These are phyloP conservation scores for Ennomos erosarius DNA, from an alignment of 2,888 invertebrate species.

Conservation along the genomic window DNA sequence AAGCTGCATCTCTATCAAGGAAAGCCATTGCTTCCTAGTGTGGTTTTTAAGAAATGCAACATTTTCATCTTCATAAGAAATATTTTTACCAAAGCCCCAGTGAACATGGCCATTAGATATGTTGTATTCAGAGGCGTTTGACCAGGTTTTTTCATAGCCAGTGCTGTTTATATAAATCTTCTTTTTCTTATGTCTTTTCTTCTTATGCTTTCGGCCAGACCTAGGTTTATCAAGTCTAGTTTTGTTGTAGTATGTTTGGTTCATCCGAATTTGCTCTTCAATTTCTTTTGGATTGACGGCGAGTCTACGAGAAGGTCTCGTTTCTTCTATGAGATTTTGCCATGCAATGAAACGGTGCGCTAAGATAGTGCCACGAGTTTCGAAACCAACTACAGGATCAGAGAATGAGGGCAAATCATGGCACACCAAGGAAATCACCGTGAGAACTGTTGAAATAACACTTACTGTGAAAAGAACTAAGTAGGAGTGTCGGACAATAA, in stretches of 20 bases:
- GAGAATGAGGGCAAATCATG: conserved; percentile 90
- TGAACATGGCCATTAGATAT: conserved; percentile 75
- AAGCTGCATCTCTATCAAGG: conserved; percentile 84
- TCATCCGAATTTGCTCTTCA: conserved; percentile 81
- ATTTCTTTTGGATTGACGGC: conserved; percentile 90
- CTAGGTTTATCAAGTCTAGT: conserved; percentile 61
- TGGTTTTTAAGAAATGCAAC: conserved; percentile 80
- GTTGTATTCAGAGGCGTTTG: conserved; percentile 56
- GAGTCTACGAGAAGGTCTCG: conserved; percentile 88
- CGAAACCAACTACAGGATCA: conserved; percentile 96
- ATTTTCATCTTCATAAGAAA: conserved; percentile 83
- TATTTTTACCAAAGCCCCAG: conserved; percentile 86
- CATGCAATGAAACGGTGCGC: conserved; percentile 93
- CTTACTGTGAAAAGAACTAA: conserved; percentile 70
- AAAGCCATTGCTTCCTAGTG: conserved; percentile 86
- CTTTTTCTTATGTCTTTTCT: conserved; percentile 67
- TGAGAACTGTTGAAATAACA: conserved; percentile 69
- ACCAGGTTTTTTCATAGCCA: conserved; percentile 60
- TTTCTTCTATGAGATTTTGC: conserved; percentile 92
- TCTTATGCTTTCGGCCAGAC: conserved; percentile 69
- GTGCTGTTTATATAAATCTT: conserved; percentile 63
- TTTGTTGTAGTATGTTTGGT: conserved; percentile 68
- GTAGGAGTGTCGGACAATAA: conserved; percentile 80
- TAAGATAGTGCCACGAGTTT: conserved; percentile 94
- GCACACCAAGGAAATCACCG: conserved; percentile 72